phyloP scores from a whole-genome alignment of 2,888 invertebrate genomes.

The Caenorhabditis sp. region DNA sequence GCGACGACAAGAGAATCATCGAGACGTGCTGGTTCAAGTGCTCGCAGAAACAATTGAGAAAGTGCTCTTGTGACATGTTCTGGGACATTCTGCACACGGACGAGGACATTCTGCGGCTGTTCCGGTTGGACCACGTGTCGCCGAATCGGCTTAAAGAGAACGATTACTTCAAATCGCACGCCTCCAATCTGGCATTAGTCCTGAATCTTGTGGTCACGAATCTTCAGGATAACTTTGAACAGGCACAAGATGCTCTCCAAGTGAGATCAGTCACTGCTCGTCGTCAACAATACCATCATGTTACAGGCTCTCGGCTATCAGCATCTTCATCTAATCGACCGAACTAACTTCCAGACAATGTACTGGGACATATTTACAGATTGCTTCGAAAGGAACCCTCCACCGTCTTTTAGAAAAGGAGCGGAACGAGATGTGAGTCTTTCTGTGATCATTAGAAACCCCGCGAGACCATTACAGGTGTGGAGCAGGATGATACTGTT shows the following conservation, averaged over 20 bases:
- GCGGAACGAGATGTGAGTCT: slow-evolving; percentile 52
- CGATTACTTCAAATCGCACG: slow-evolving; percentile 67
- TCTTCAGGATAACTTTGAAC: slow-evolving; percentile 67
- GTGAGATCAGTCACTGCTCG: slow-evolving; percentile 14
- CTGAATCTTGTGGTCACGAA: slow-evolving; percentile 67
- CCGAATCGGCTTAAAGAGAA: slow-evolving; percentile 62
- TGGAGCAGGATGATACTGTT: slow-evolving; percentile 70
- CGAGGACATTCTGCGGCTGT: slow-evolving; percentile 57
- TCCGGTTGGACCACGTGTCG: slow-evolving; percentile 61
- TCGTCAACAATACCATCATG: too few species aligned
- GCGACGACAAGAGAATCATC: slow-evolving; percentile 63
- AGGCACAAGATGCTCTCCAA: slow-evolving; percentile 67
- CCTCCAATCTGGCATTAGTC: slow-evolving; percentile 66
- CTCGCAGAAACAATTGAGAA: slow-evolving; percentile 62
- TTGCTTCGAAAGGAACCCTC: slow-evolving; percentile 68
- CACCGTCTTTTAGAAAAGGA: slow-evolving; percentile 63
- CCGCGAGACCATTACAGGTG: slow-evolving; percentile 56
- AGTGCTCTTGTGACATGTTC: slow-evolving; percentile 66
- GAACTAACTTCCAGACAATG: slow-evolving; percentile 63
- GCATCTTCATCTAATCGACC: slow-evolving; percentile 57
- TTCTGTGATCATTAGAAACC: background rate
- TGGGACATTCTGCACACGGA: slow-evolving; percentile 63
- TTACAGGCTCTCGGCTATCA: slow-evolving; percentile 68
- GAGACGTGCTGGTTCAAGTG: slow-evolving; percentile 69
- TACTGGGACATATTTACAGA: slow-evolving; percentile 72